phyloP scores from a whole-genome alignment of 2,113 vertebrate genomes.

The Calidris pygmaea region DNA sequence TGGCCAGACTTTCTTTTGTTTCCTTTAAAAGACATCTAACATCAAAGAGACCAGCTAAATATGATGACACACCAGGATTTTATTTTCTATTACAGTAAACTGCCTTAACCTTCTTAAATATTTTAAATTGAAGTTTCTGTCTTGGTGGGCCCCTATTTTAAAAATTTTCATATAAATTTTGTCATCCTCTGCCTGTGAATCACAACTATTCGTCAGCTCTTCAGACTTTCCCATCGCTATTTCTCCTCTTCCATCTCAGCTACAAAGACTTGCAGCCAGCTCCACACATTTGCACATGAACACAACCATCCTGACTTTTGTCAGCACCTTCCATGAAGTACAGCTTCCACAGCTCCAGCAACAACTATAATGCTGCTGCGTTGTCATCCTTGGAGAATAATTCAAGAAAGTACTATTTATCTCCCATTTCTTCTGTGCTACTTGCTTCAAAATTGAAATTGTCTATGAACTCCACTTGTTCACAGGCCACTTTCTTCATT shows the following conservation, averaged over 20 bases:
- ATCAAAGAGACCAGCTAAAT: neutral
- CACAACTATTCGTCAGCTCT: neutral
- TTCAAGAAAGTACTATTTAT: neutral
- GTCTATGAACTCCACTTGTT: neutral
- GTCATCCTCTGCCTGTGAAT: neutral
- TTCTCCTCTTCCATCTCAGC: neutral
- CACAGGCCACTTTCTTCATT: neutral
- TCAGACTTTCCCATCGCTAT: neutral
- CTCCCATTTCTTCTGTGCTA: neutral
- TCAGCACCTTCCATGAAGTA: neutral
- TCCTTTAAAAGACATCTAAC: neutral
- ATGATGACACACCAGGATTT: neutral
- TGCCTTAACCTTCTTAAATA: neutral
- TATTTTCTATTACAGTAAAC: neutral
- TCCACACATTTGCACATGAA: neutral
- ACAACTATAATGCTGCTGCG: neutral
- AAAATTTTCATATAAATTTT: neutral
- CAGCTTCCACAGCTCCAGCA: neutral
- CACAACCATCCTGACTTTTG: neutral
- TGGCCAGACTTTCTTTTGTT: neutral
- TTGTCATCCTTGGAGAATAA: neutral
- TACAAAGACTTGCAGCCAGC: neutral
- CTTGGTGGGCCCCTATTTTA: neutral
- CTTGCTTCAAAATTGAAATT: neutral
- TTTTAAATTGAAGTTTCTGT: neutral